phyloP scores from a whole-genome alignment of 2,113 vertebrate species.

The Oenanthe oenanthe region DNA sequence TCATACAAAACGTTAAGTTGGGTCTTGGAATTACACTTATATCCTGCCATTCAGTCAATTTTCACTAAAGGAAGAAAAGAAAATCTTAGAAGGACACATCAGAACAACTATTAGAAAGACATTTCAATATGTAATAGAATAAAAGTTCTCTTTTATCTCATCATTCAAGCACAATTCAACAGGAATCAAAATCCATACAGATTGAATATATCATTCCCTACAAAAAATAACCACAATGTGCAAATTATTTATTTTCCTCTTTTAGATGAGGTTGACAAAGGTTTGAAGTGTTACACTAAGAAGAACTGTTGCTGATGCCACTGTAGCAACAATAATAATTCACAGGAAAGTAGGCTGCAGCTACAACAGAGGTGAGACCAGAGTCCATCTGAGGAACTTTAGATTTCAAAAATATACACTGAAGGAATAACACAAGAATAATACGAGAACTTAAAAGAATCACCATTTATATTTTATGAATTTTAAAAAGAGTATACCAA shows the following conservation, averaged over 20 bases:
- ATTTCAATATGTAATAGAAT: background rate
- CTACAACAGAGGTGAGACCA: rapidly evolving
- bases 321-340: background rate
- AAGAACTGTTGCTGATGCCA: background rate
- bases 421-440: background rate
- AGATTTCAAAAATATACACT: background rate
- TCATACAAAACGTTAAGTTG: background rate
- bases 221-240: background rate
- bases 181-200: background rate
- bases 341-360: background rate
- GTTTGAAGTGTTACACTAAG: background rate
- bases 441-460: background rate
- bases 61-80: background rate
- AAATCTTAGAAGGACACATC: background rate
- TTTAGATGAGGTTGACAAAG: background rate
- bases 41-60: background rate
- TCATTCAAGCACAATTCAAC: background rate
- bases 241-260: background rate
- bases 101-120: background rate
- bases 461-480: background rate
- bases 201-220: background rate
- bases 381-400: background rate
- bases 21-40: background rate
- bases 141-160: background rate
- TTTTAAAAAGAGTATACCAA: background rate